phyloP scores from a whole-genome alignment of 2,797 vertebrate genomes.

The Sardinella longiceps region DNA sequence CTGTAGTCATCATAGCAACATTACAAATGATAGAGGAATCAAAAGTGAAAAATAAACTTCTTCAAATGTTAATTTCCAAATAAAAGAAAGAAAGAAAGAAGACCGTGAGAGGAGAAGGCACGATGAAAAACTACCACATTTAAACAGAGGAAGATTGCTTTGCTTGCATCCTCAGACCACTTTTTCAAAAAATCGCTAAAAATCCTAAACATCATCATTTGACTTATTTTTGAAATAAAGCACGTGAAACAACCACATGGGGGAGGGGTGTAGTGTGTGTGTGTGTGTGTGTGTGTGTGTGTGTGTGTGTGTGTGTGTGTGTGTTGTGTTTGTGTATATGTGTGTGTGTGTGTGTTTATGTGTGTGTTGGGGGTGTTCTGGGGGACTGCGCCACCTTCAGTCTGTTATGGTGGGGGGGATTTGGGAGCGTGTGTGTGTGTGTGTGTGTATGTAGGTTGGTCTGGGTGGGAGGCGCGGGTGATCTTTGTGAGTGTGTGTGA shows the following conservation, averaged over 20 bases:
- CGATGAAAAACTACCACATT: slow-evolving; percentile 85
- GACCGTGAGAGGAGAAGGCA: slow-evolving; percentile 87
- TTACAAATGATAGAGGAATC: slow-evolving; percentile 55
- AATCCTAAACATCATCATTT: slow-evolving; percentile 73
- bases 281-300: too few relatives aligned
- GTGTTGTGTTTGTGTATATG: too few relatives aligned
- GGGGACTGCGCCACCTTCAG: neutral
- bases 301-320: too few relatives aligned
- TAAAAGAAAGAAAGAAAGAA: too few relatives aligned
- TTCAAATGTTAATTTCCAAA: slow-evolving; percentile 76
- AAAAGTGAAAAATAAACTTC: slow-evolving; percentile 54
- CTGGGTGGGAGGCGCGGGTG: too few relatives aligned
- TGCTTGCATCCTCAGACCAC: slow-evolving; percentile 64
- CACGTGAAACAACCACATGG: slow-evolving; percentile 72
- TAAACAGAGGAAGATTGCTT: slow-evolving; percentile 80
- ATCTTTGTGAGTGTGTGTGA: too few relatives aligned
- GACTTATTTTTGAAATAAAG: slow-evolving; percentile 73
- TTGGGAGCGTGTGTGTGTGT: too few relatives aligned
- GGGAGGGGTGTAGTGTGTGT: too few relatives aligned
- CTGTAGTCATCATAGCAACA: slow-evolving; percentile 51
- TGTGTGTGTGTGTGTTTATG: too few relatives aligned
- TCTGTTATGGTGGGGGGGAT: neutral
- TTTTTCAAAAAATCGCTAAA: slow-evolving; percentile 68
- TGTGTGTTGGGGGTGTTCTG: slow-evolving; percentile 62
- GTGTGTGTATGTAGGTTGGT: too few relatives aligned